phyloP scores from a whole-genome alignment of 2,797 vertebrate species.

The Lacerta viridis region DNA sequence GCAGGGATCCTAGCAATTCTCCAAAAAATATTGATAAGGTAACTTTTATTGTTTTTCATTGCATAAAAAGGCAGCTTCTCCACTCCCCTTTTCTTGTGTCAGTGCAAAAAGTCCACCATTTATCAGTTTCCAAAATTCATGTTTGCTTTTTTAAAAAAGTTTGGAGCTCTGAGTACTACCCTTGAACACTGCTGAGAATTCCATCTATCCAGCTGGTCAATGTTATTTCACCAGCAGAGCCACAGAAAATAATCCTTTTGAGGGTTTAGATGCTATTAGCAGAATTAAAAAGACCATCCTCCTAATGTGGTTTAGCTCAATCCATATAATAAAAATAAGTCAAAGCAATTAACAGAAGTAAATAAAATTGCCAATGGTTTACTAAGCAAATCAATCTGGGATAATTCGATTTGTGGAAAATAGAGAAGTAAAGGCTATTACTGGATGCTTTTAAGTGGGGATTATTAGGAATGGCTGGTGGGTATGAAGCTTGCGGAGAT shows the following conservation, averaged over 20 bases:
- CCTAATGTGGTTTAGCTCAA: slow-evolving; percentile 59
- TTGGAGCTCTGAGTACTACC: background rate
- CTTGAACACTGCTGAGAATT: slow-evolving; percentile 3
- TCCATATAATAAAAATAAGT: slow-evolving; percentile 55
- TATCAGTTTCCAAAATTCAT: background rate
- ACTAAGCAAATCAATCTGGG: slow-evolving; percentile 54
- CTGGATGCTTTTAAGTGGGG: slow-evolving; percentile 16
- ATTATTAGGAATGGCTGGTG: background rate
- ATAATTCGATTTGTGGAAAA: slow-evolving; percentile 62
- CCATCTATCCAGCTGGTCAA: slow-evolving; percentile 19
- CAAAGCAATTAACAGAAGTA: slow-evolving; percentile 48
- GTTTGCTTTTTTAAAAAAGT: background rate
- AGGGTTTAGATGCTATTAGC: slow-evolving; percentile 46
- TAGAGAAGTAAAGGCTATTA: slow-evolving; percentile 35
- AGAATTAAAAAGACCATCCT: slow-evolving; percentile 69
- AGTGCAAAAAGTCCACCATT: background rate
- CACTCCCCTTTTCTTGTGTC: background rate
- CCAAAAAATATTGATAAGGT: background rate
- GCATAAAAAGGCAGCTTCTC: background rate
- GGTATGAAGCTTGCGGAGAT: rapidly evolving
- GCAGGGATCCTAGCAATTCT: background rate
- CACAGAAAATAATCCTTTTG: slow-evolving; percentile 44
- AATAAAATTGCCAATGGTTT: slow-evolving; percentile 36
- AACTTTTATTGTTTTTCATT: background rate
- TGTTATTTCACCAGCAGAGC: slow-evolving; percentile 19